Evolutionary conservation across 2,113 vertebrate species (phyloP), one percentile per base, ranked within the genome.

Genomic region (Chloroceryle aenea): DNA sequence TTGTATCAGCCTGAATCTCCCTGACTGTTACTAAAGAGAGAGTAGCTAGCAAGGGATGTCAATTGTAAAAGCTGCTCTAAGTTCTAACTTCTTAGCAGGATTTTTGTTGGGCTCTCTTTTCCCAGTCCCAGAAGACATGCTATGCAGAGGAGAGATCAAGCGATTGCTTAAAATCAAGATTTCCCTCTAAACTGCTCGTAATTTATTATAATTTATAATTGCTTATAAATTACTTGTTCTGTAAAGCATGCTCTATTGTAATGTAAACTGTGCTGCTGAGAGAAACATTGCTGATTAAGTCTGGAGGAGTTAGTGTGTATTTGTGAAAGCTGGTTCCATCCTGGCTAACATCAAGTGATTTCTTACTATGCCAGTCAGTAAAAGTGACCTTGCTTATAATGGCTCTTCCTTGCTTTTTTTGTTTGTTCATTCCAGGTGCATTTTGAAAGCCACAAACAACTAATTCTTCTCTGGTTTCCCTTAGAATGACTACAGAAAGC

Each of bases 401-500:
- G 74, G 11, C 10, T 12, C 4, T 47, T 8, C 25, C 22, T 27
- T 25, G 7, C 4, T 42, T 32, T 26, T 30, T 30, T 5, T 8
- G 4, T 75, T 36, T 59, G 17, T 42, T 58, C 25, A 1, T 36
- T 62, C 64, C 17, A 47, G 45, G 18, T 29, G 6, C 45, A 14
- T 5, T 50, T 48, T 43, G 29, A 48, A 25, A 16, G 3, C 9
- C 29, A 48, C 15, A 21, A 88, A 52, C 5, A 22, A 16, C 7
- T 5, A 2, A 2, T 79, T 72, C 95, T 90, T 69, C 71, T 97
- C 71, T 93, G 22, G 90, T 81, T 96, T 93, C 80, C 87, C 27
- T 48, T 95, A 99, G 99, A 99, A 99, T 1, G 99, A 99, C 94
- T 99, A 99, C 88, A 98, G 99, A 89, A 99, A 99, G 98, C 97